Evolutionary conservation across 1,140 invertebrate genomes (phyloP), one percentile per base, ranked within the genome.

Genomic region (Helicoverpa armigera): DNA sequence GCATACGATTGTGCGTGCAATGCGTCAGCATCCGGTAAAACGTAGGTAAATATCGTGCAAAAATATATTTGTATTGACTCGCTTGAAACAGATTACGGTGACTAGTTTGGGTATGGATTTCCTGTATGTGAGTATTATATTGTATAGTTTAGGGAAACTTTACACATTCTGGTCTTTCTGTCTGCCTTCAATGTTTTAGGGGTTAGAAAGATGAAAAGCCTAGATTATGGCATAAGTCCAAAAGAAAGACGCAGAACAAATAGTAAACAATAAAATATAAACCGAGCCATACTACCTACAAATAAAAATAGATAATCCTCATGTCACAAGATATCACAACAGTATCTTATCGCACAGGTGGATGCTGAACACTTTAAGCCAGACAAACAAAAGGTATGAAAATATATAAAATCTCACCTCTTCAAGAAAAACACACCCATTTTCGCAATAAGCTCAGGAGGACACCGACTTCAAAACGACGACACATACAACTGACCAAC

Each of bases 391-490:
- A 3, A 54, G 16, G 23, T 23, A 23, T 1, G 2, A 23, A 72
- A 75, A 65, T 3, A 67, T 29, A 65, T 9, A 77, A 67, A 67
- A 67, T 23, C 75, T 77, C 87, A 92, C 90, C 89, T 91, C 83
- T 84, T 91, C 23, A 90, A 75, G 23, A 87, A 84, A 35, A 87
- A 89, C 48, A 93, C 86, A 53, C 88, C 90, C 92, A 92, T 93
- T 86, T 81, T 86, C 18, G 53, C 13, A 18, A 67, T 83, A 78
- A 56, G n/a, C 29, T 75, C 77, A 78, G 63, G 54, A 53, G 54
- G 31, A 83, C 79, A 81, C 76, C 43, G 58, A 29, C 73, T 83
- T 82, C 58, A 35, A 50, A 84, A 85, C 79, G 82, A 58, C 78
- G 73, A 86, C 58, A 82, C 70, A 74, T 80, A 79, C 85, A 84